Percentiles rank a stretch among this genome's conserved stretches.
phyloP scores from a whole-genome alignment of 2,888 invertebrate genomes.

The Mythimna pallens region DNA sequence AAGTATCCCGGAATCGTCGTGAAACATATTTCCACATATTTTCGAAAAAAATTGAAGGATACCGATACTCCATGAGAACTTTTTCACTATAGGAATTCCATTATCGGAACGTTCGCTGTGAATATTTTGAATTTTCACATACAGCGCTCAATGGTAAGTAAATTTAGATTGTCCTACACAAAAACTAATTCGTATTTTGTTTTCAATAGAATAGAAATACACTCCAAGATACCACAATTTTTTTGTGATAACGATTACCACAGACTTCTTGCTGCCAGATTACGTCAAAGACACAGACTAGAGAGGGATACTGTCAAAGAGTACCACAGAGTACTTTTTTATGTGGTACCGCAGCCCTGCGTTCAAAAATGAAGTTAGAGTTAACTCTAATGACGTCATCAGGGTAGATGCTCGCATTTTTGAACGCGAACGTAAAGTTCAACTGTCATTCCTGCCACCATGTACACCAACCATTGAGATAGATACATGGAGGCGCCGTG shows the following conservation, averaged over 20 bases:
- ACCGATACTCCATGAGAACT: conserved; percentile 28
- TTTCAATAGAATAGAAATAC: neutral
- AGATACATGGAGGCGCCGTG: too few relatives aligned
- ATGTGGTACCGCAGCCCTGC: too few relatives aligned
- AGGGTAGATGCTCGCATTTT: too few relatives aligned
- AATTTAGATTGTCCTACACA: neutral
- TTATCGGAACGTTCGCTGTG: conserved; percentile 30
- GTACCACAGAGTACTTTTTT: too few relatives aligned
- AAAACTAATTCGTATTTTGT: conserved; percentile 18
- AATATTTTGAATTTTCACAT: conserved; percentile 13
- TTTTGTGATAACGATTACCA: conserved; percentile 28
- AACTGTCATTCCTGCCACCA: too few relatives aligned
- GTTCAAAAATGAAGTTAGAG: too few relatives aligned
- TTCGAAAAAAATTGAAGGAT: conserved; percentile 36
- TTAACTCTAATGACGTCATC: too few relatives aligned
- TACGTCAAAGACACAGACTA: neutral
- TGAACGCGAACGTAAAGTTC: too few relatives aligned
- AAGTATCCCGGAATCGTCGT: conserved; percentile 86
- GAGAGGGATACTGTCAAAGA: too few relatives aligned
- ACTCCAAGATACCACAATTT: conserved; percentile 7
- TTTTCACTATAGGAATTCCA: conserved; percentile 48
- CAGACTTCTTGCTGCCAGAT: neutral
- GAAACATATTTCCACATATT: conserved; percentile 91
- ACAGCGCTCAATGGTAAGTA: neutral
- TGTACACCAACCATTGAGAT: too few relatives aligned